These are phyloP conservation scores for Synanthedon andrenaeformis DNA, from an alignment of 2,888 invertebrate species.

Conservation along the genomic window DNA sequence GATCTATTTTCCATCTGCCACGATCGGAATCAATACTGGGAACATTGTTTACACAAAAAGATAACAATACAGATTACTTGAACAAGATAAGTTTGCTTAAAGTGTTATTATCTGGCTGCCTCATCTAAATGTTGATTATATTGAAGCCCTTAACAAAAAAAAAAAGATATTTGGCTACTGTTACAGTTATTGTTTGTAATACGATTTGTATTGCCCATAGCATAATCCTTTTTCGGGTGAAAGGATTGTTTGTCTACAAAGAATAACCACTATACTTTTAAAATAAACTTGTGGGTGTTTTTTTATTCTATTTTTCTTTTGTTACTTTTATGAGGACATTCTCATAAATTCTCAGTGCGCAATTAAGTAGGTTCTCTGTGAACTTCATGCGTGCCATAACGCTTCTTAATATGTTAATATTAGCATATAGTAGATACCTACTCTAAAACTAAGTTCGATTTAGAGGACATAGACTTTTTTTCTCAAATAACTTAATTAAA, in stretches of 20 bases:
- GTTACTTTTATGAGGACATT: no score
- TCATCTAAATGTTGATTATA: constrained; percentile 40
- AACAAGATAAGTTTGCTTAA: constrained; percentile 38
- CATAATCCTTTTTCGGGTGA: constrained; percentile 40
- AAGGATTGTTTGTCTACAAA: constrained; percentile 30
- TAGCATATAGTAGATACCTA: no score
- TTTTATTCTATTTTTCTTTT: no score
- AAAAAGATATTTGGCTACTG: constrained; percentile 43
- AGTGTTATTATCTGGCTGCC: constrained; percentile 35
- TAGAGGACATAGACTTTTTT: no score
- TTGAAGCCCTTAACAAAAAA: constrained; percentile 25
- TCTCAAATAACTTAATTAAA: no score
- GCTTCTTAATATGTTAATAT: no score
- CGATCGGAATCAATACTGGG: constrained; percentile 24
- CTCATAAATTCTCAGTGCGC: no score
- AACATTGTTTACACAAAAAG: constrained; percentile 12
- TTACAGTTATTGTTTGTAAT: constrained; percentile 43
- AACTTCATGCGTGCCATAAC: no score
- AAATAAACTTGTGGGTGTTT: neutral
- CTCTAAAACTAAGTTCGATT: no score
- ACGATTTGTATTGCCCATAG: constrained; percentile 46
- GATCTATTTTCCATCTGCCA: neutral
- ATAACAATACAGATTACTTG: constrained; percentile 37
- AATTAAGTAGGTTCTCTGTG: no score
- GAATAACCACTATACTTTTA: neutral